These are phyloP conservation scores for Sitophilus oryzae DNA, from an alignment of 1,140 invertebrate species.

Conservation along the genomic window DNA sequence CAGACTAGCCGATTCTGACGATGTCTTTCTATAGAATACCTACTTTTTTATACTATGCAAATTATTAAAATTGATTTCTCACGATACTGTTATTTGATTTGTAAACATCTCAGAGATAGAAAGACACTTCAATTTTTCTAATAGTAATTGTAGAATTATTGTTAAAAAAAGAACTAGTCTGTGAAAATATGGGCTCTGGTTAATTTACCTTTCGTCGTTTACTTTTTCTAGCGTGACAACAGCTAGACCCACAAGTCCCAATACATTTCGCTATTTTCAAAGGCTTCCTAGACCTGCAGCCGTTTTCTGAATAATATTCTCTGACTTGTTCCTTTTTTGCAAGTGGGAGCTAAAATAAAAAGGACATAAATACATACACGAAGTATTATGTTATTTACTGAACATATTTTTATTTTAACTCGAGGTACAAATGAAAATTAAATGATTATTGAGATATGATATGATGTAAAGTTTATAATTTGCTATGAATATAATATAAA, in stretches of 20 bases:
- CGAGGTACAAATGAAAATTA: slow-evolving; percentile 3
- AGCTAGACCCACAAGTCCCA: slow-evolving; percentile 52
- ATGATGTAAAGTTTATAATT: no score
- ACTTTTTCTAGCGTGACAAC: slow-evolving; percentile 82
- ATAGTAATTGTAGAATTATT: no score
- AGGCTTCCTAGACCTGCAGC: slow-evolving; percentile 79
- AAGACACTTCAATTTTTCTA: no score
- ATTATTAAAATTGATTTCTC: slow-evolving; percentile 80
- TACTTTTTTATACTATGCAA: slow-evolving; percentile 86
- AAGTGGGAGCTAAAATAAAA: slow-evolving; percentile 59
- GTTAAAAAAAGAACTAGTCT: no score
- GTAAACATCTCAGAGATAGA: no score
- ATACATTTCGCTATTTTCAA: slow-evolving; percentile 83
- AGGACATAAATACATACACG: no score
- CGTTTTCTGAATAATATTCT: slow-evolving; percentile 84
- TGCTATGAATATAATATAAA: no score
- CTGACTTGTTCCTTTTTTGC: slow-evolving; percentile 81
- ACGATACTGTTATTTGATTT: slow-evolving; percentile 80
- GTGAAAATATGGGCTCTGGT: slow-evolving; percentile 70
- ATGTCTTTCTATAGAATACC: slow-evolving; percentile 48
- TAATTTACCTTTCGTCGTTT: slow-evolving; percentile 78
- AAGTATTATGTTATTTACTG: no score
- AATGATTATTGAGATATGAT: not conserved
- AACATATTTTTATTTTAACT: no score
- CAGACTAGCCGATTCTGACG: not conserved